Percentiles rank a stretch among this genome's conserved stretches.
phyloP scores from a whole-genome alignment of 30 jellyfish, hydroid and myxozoan species.

The Pelagia noctiluca region DNA sequence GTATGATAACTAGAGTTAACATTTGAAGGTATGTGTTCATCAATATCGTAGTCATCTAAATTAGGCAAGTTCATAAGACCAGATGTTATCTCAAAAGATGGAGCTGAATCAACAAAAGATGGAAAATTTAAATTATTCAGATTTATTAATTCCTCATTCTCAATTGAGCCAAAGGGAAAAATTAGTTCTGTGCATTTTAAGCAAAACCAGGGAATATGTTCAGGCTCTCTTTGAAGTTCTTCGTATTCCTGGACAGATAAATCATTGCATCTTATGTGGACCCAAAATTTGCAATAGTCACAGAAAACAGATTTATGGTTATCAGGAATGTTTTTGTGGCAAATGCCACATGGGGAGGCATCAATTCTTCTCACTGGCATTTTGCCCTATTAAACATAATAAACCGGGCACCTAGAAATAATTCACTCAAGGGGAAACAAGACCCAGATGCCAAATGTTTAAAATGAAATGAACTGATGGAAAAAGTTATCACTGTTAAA shows the following conservation, averaged over 20 bases:
- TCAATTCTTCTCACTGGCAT: slow-evolving; percentile 22
- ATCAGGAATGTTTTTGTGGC: slow-evolving; percentile 52
- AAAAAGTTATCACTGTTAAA: slow-evolving; percentile 5
- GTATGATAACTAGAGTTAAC: slow-evolving; percentile 38
- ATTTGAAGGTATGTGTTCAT: slow-evolving; percentile 49
- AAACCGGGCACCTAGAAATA: slow-evolving; percentile 13
- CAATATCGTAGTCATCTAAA: slow-evolving; percentile 42
- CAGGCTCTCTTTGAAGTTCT: slow-evolving; percentile 49
- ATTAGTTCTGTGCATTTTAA: slow-evolving; percentile 24
- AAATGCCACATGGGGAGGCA: slow-evolving; percentile 57
- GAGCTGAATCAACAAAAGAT: slow-evolving; percentile 56
- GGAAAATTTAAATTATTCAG: slow-evolving; percentile 32
- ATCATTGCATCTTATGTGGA: slow-evolving; percentile 42
- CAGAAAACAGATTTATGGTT: slow-evolving; percentile 33
- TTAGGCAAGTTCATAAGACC: slow-evolving; percentile 33
- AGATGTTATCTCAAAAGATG: slow-evolving; percentile 14
- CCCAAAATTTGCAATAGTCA: slow-evolving; percentile 26
- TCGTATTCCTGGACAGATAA: slow-evolving; percentile 31
- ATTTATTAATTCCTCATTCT: slow-evolving; percentile 27
- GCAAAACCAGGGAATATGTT: slow-evolving; percentile 44
- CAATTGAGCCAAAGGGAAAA: slow-evolving; percentile 51
- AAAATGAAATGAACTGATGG: slow-evolving; percentile 15
- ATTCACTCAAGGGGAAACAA: slow-evolving; percentile 7
- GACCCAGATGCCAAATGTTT: slow-evolving; percentile 14
- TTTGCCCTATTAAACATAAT: slow-evolving; percentile 17